A percentile compares a stretch with the other conserved stretches of the same genome.
Conservation (phyloP, 2,797 vertebrate species). For the Sphenodon punctatus region DNA sequence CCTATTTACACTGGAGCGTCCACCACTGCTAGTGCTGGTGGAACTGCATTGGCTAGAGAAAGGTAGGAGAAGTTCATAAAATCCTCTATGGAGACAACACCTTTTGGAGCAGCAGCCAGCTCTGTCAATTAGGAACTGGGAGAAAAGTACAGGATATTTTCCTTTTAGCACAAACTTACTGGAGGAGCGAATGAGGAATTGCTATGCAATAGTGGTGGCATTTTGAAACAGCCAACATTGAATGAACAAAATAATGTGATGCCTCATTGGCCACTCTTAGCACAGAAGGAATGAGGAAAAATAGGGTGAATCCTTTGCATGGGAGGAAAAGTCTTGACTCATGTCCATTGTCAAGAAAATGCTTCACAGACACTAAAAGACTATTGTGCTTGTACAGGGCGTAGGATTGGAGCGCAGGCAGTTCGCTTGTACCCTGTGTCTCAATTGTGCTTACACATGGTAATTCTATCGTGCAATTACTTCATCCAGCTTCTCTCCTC, state of each 20-base stretch:
- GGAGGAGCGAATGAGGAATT: not conserved
- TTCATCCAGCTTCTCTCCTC: conserved; percentile 33
- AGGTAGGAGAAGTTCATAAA: conserved; percentile 3
- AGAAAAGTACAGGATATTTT: not conserved
- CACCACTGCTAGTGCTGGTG: no score
- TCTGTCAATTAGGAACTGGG: not conserved
- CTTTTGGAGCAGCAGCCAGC: not conserved
- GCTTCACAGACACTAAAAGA: conserved; percentile 4
- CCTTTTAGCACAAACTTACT: not conserved
- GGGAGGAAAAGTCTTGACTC: not conserved
- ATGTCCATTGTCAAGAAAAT: conserved; percentile 6
- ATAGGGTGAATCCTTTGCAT: conserved; percentile 7
- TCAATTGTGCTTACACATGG: conserved; percentile 10
- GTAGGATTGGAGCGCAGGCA: not conserved
- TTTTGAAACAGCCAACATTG: not conserved
- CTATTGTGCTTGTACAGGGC: conserved; percentile 13
- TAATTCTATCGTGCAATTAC: conserved; percentile 27
- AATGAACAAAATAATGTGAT: not conserved
- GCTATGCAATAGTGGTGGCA: not conserved
- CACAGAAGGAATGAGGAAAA: not conserved
- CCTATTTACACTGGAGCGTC: not conserved
- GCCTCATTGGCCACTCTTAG: not conserved
- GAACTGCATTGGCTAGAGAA: not conserved
- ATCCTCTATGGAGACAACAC: not conserved
- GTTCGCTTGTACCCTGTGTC: conserved; percentile 5